Conservation (phyloP, 1,140 invertebrate species). For the Ylistrum balloti region DNA sequence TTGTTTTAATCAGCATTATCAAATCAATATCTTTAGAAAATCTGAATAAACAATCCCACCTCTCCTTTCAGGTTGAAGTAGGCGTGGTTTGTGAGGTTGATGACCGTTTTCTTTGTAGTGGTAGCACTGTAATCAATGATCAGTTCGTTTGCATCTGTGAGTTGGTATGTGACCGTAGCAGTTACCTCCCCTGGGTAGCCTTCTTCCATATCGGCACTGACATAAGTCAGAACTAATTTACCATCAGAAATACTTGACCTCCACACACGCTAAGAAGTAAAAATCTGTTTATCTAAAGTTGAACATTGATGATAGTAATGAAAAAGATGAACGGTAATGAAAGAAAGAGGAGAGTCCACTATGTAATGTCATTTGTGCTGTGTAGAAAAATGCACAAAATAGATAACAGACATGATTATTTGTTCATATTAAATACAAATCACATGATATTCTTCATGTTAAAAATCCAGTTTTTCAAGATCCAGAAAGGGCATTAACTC, state of each 20-base stretch:
- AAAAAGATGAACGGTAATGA: background rate
- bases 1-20: too few relatives aligned
- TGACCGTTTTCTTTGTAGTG: slow-evolving; percentile 90
- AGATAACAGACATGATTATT: too few relatives aligned
- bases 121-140: slow-evolving; percentile 89
- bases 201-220: slow-evolving; percentile 92
- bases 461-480: too few relatives aligned
- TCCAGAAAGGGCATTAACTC: too few relatives aligned
- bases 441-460: too few relatives aligned
- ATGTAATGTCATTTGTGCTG: background rate
- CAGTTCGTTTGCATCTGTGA: slow-evolving; percentile 89
- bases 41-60: slow-evolving; percentile 73
- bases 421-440: too few relatives aligned
- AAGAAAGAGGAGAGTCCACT: background rate
- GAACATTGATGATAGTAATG: background rate
- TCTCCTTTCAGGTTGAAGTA: slow-evolving; percentile 97
- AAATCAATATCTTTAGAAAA: background rate
- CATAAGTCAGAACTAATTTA: slow-evolving; percentile 81
- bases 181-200: slow-evolving; percentile 90
- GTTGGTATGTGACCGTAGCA: slow-evolving; percentile 87
- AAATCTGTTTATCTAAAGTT: background rate
- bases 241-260: slow-evolving; percentile 77
- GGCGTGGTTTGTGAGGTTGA: slow-evolving; percentile 96
- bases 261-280: slow-evolving; percentile 78
- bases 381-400: background rate